Conservation (phyloP, 2,113 vertebrate species). For the Peromyscus maniculatus region DNA sequence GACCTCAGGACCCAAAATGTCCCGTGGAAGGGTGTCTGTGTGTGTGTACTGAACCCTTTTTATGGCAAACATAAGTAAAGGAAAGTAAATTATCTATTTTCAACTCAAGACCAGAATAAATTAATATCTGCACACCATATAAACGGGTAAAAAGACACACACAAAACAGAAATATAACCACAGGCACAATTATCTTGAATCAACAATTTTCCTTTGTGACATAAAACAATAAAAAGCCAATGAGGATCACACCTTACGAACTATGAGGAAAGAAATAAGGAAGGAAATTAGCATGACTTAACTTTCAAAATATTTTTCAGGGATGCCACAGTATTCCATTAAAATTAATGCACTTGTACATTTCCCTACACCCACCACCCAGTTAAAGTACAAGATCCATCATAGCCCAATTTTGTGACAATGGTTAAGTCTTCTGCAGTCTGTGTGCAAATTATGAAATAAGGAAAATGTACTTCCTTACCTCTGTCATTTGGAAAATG, state of each 20-base stretch:
- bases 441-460: conserved; percentile 84
- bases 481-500: conserved; percentile 83
- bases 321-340: conserved; percentile 78
- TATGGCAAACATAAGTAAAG: not conserved
- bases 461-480: conserved; percentile 81
- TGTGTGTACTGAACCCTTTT: not conserved
- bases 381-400: conserved; percentile 75
- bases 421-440: conserved; percentile 74
- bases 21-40: not conserved
- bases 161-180: conserved; percentile 20
- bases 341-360: conserved; percentile 80
- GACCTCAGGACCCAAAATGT: not conserved
- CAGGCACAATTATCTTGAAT: not conserved
- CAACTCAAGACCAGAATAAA: not conserved
- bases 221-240: conserved; percentile 54
- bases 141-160: not conserved
- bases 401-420: conserved; percentile 78
- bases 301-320: conserved; percentile 81
- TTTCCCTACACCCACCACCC: conserved; percentile 79
- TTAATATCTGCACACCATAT: not conserved
- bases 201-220: not conserved
- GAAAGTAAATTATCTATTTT: conserved; percentile 16
- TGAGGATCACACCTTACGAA: conserved; percentile 65
- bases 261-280: conserved; percentile 47
- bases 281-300: conserved; percentile 80